These are phyloP conservation scores for Apteryx owenii DNA, from an alignment of 2,113 vertebrate species.

Conservation along the genomic window DNA sequence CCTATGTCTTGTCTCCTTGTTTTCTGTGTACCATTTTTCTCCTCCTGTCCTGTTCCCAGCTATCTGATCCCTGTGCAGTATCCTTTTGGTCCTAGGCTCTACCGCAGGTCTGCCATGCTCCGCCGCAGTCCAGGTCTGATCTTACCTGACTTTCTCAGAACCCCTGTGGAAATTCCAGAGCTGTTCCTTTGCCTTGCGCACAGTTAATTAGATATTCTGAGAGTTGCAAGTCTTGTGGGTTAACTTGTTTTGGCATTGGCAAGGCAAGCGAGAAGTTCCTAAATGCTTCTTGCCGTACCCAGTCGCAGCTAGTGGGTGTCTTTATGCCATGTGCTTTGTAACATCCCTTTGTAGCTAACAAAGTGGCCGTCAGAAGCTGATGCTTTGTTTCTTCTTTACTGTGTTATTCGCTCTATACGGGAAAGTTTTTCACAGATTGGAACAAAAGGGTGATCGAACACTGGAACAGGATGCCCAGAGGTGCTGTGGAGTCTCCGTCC, in stretches of 20 bases:
- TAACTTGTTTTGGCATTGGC: neutral
- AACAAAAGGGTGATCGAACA: neutral
- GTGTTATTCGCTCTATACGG: neutral
- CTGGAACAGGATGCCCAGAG: neutral
- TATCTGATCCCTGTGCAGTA: neutral
- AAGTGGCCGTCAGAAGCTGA: neutral
- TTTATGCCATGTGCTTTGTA: neutral
- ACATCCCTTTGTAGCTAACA: neutral
- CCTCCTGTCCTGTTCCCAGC: neutral
- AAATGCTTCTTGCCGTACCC: neutral
- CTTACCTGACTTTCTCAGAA: neutral
- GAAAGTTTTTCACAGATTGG: neutral
- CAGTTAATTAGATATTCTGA: accelerated
- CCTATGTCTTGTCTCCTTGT: neutral
- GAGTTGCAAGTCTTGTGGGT: neutral
- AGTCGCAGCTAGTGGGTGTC: neutral
- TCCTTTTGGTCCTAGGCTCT: neutral
- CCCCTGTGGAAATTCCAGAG: neutral
- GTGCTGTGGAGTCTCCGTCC: neutral
- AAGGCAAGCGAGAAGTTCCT: neutral
- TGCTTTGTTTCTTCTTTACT: slow-evolving; percentile 29
- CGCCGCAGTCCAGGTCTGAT: neutral
- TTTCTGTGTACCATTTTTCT: neutral
- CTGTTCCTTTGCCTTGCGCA: neutral
- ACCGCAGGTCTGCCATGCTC: neutral